Percentiles rank a stretch among this genome's conserved stretches.
Evolutionary conservation across 2,113 vertebrate genomes (phyloP).

Genomic region (Megaceryle torquata): DNA sequence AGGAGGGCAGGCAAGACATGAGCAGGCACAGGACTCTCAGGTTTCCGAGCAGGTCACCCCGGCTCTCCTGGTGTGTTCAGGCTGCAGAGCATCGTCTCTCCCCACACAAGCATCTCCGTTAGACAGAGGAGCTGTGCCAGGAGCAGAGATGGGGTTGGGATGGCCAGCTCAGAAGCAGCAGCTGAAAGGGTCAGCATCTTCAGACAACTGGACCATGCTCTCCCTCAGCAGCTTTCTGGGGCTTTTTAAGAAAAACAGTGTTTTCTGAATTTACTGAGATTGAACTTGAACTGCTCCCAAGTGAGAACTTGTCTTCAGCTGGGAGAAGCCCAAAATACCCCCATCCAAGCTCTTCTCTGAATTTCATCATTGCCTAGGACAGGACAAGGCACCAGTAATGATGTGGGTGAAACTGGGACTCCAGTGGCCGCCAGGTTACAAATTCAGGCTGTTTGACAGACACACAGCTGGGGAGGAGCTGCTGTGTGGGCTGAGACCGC

Average conservation of each 20-base stretch:
- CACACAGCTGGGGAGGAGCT: not conserved
- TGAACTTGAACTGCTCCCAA: not conserved
- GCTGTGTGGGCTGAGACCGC: not conserved
- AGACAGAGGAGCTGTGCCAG: not conserved
- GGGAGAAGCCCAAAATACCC: not conserved
- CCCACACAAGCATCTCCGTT: accelerated
- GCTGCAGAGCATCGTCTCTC: not conserved
- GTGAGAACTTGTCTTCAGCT: not conserved
- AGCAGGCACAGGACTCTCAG: not conserved
- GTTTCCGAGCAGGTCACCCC: not conserved
- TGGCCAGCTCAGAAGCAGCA: not conserved
- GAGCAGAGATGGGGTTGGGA: not conserved
- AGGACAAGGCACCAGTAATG: not conserved
- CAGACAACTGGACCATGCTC: not conserved
- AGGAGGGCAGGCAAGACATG: not conserved
- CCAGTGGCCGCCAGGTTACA: not conserved
- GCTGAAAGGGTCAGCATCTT: not conserved
- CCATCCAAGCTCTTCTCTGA: not conserved
- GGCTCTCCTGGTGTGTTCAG: not conserved
- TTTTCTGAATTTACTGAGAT: not conserved
- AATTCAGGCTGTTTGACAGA: not conserved
- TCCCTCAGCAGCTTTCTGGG: not conserved
- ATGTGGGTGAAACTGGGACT: not conserved
- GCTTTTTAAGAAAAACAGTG: not conserved
- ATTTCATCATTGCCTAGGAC: not conserved